Evolutionary conservation across 2,888 invertebrate genomes (phyloP).

Genomic region (Choreutis nemorana): DNA sequence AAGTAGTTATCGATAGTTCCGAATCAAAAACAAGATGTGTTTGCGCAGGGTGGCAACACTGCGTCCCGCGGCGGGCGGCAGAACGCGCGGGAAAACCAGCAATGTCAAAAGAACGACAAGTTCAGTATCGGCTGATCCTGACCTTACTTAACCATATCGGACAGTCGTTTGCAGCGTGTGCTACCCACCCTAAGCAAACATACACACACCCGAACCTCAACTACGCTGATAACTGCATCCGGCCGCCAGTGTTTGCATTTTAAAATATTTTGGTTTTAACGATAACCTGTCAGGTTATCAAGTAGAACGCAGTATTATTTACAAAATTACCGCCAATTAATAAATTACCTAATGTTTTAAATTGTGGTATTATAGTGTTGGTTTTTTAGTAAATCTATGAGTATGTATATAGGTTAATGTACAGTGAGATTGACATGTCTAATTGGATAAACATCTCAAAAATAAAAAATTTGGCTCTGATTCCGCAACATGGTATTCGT

Average conservation of each 20-base stretch:
- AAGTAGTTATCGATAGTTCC: conserved; percentile 40
- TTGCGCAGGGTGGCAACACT: conserved; percentile 13
- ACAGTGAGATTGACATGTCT: too few species aligned
- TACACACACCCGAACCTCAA: conserved; percentile 17
- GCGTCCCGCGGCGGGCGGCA: not conserved
- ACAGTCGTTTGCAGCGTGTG: conserved; percentile 17
- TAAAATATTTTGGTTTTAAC: conserved; percentile 17
- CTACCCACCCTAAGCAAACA: conserved; percentile 37
- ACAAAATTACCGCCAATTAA: too few species aligned
- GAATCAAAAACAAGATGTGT: conserved; percentile 36
- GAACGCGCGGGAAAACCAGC: conserved; percentile 24
- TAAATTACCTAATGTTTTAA: too few species aligned
- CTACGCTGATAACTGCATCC: conserved; percentile 47
- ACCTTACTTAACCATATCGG: conserved; percentile 42
- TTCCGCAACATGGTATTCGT: too few species aligned
- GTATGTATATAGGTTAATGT: too few species aligned
- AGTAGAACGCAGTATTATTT: too few species aligned
- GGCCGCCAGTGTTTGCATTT: conserved; percentile 29
- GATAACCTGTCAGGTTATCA: conserved; percentile 31
- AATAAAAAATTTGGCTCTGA: too few species aligned
- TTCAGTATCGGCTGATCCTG: conserved; percentile 27
- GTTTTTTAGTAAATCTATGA: too few species aligned
- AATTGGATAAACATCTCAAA: too few species aligned
- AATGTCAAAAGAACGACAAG: conserved; percentile 25
- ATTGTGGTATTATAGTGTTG: too few species aligned